phyloP scores from a whole-genome alignment of 2,113 vertebrate species.

The Eleginops maclovinus region DNA sequence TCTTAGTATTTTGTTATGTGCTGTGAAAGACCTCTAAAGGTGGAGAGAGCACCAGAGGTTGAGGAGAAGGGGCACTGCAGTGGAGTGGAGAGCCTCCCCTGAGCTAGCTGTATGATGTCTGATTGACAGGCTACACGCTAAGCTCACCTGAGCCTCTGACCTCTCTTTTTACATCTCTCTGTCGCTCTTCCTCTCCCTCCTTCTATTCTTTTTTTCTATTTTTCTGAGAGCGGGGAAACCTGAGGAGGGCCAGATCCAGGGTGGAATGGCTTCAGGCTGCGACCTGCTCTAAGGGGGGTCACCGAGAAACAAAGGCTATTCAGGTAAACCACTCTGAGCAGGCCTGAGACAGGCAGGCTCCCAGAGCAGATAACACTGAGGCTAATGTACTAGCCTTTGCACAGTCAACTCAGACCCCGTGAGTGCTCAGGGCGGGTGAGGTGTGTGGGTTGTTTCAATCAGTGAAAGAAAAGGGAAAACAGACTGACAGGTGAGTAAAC shows the following conservation, averaged over 20 bases:
- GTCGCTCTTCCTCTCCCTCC: constrained; percentile 47
- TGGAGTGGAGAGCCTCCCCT: constrained; percentile 58
- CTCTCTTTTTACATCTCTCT: constrained; percentile 68
- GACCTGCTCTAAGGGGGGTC: constrained; percentile 75
- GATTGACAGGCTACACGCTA: constrained; percentile 81
- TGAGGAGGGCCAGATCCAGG: constrained; percentile 76
- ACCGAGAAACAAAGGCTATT: constrained; percentile 83
- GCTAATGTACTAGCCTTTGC: constrained; percentile 76
- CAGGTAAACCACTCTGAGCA: constrained; percentile 79
- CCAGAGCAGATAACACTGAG: constrained; percentile 72
- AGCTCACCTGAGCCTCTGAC: constrained; percentile 80
- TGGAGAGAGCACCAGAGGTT: constrained; percentile 44
- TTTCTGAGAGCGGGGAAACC: constrained; percentile 71
- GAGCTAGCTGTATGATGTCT: constrained; percentile 65
- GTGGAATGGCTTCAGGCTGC: constrained; percentile 80
- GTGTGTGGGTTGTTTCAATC: constrained; percentile 49
- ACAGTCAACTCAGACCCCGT: constrained; percentile 60
- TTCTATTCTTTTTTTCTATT: constrained; percentile 31
- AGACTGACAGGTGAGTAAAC: constrained; percentile 82
- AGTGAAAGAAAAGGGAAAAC: constrained; percentile 60
- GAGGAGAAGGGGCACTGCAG: constrained; percentile 36
- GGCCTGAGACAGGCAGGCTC: constrained; percentile 74
- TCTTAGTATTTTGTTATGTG: constrained; percentile 36
- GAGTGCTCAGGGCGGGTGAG: constrained; percentile 37
- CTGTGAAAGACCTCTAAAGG: constrained; percentile 51